These are phyloP conservation scores for Archips xylosteana DNA, from an alignment of 2,888 invertebrate genomes.

Conservation along the genomic window DNA sequence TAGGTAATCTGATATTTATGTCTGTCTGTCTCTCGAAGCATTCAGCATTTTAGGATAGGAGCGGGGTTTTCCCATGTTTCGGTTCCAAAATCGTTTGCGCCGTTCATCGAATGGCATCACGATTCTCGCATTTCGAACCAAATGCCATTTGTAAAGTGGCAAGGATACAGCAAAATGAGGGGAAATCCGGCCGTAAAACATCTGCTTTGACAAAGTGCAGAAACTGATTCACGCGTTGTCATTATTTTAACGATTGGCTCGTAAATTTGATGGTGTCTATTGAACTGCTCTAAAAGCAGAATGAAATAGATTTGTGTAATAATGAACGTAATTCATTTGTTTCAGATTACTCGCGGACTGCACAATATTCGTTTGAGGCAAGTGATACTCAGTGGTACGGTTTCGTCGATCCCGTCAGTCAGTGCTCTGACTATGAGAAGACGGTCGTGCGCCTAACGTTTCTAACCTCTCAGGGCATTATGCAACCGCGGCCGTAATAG, in stretches of 20 bases:
- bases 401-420: slow-evolving; percentile 53
- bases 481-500: slow-evolving; percentile 68
- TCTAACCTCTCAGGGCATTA: slow-evolving; percentile 63
- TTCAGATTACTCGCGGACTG: slow-evolving; percentile 61
- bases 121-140: slow-evolving; percentile 79
- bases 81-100: slow-evolving; percentile 63
- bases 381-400: slow-evolving; percentile 66
- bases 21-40: slow-evolving; percentile 24
- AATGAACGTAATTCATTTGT: slow-evolving; percentile 57
- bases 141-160: slow-evolving; percentile 76
- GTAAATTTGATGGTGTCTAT: slow-evolving; percentile 22
- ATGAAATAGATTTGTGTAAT: slow-evolving; percentile 3
- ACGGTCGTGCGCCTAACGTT: slow-evolving; percentile 60
- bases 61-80: slow-evolving; percentile 69
- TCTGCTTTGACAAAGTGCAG: slow-evolving; percentile 53
- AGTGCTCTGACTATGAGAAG: slow-evolving; percentile 65
- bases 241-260: slow-evolving; percentile 21
- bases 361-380: slow-evolving; percentile 50
- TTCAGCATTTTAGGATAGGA: slow-evolving; percentile 46
- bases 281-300: not conserved
- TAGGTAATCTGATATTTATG: slow-evolving; percentile 27
- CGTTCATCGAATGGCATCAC: slow-evolving; percentile 70
- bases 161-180: slow-evolving; percentile 76
- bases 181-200: slow-evolving; percentile 75
- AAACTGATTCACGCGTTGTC: slow-evolving; percentile 53